Conservation (phyloP, 2,113 vertebrate genomes). For the Anoplopoma fimbria region DNA sequence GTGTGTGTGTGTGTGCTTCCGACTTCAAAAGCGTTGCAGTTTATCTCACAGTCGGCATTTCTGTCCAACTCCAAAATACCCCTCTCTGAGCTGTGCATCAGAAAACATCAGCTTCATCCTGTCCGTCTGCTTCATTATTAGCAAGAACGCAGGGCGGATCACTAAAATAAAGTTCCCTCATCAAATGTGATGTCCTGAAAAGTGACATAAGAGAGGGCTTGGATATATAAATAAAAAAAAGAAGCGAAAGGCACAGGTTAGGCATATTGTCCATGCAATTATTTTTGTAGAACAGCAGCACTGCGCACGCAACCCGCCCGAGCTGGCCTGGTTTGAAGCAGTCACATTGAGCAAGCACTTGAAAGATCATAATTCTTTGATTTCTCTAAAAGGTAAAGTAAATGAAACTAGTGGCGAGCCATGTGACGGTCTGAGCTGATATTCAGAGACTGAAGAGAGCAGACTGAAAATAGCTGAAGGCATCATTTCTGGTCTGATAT, state of each 20-base stretch:
- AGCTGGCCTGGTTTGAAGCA: background rate
- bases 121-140: slow-evolving; percentile 26
- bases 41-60: slow-evolving; percentile 42
- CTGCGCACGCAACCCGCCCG: slow-evolving; percentile 2
- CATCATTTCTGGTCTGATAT: slow-evolving; percentile 13
- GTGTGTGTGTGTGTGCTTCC: background rate
- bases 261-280: slow-evolving; percentile 39
- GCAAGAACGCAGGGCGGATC: slow-evolving; percentile 14
- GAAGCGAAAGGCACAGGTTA: slow-evolving; percentile 37
- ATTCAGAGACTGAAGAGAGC: slow-evolving; percentile 6
- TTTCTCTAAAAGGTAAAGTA: slow-evolving; percentile 4
- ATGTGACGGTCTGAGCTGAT: slow-evolving; percentile 32
- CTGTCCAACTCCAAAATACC: slow-evolving; percentile 46
- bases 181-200: slow-evolving; percentile 52
- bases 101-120: slow-evolving; percentile 52
- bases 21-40: slow-evolving; percentile 49
- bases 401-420: slow-evolving; percentile 14
- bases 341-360: slow-evolving; percentile 6
- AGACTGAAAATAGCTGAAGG: slow-evolving; percentile 33
- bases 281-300: slow-evolving; percentile 28
- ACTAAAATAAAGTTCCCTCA: slow-evolving; percentile 30
- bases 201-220: slow-evolving; percentile 38
- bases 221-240: background rate
- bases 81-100: slow-evolving; percentile 43
- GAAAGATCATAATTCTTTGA: background rate